These are phyloP conservation scores for Chaetodon trifascialis DNA, from an alignment of 2,113 vertebrate genomes.

Conservation along the genomic window DNA sequence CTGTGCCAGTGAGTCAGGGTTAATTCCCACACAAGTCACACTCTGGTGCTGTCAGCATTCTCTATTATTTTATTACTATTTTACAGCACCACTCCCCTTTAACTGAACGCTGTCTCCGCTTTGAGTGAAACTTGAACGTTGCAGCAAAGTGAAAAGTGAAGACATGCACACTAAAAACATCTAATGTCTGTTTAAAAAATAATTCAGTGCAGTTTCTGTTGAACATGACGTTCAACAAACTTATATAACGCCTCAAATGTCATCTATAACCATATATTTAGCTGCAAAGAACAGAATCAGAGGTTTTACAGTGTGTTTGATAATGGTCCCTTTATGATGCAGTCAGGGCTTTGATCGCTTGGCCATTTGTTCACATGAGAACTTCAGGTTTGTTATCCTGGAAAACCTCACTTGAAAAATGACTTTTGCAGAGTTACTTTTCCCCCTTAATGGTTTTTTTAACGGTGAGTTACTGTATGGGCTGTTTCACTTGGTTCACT, in stretches of 20 bases:
- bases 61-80: slow-evolving; percentile 38
- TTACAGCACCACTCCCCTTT: slow-evolving; percentile 26
- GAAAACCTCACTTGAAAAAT: slow-evolving; percentile 78
- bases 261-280: slow-evolving; percentile 15
- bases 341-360: slow-evolving; percentile 60
- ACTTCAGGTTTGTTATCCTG: slow-evolving; percentile 73
- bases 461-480: slow-evolving; percentile 67
- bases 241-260: slow-evolving; percentile 6
- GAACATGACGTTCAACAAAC: slow-evolving; percentile 16
- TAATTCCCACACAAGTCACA: slow-evolving; percentile 29
- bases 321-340: slow-evolving; percentile 64
- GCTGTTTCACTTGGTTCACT: slow-evolving; percentile 58
- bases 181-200: not conserved
- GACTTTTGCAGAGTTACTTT: slow-evolving; percentile 73
- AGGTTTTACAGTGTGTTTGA: slow-evolving; percentile 52
- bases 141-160: slow-evolving; percentile 18
- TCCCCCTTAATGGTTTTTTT: slow-evolving; percentile 71
- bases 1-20: slow-evolving; percentile 1
- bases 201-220: not conserved
- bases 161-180: slow-evolving; percentile 15
- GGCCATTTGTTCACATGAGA: slow-evolving; percentile 68
- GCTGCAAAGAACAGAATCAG: slow-evolving; percentile 22
- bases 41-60: slow-evolving; percentile 23
- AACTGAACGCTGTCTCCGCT: slow-evolving; percentile 3
- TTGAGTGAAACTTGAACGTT: slow-evolving; percentile 29